Conservation (phyloP, 1,140 invertebrate genomes). For the Drosophila guanche region DNA sequence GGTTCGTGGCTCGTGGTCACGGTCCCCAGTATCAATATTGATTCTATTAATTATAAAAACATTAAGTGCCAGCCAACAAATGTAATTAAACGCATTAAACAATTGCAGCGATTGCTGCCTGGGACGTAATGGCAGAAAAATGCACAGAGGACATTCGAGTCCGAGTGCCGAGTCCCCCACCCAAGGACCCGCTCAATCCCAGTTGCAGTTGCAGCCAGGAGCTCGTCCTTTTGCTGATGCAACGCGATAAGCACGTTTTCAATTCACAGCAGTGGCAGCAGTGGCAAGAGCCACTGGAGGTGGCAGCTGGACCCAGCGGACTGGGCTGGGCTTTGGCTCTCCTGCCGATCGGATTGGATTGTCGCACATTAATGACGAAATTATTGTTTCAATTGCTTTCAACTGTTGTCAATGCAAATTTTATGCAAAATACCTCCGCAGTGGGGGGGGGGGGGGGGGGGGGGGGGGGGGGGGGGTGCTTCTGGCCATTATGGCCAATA, state of each 20-base stretch:
- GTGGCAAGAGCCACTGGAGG: constrained; percentile 15
- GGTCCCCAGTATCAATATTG: constrained; percentile 76
- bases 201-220: background rate
- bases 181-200: constrained; percentile 3
- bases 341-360: constrained; percentile 62
- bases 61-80: constrained; percentile 81
- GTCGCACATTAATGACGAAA: constrained; percentile 81
- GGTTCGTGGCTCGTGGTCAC: background rate
- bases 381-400: constrained; percentile 83
- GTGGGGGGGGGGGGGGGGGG: no score
- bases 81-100: constrained; percentile 82
- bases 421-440: constrained; percentile 66
- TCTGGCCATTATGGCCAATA: constrained; percentile 79
- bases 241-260: constrained; percentile 77
- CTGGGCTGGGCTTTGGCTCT: background rate
- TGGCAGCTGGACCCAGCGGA: background rate
- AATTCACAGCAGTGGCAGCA: constrained; percentile 49
- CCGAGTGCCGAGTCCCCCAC: no score
- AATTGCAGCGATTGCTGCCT: constrained; percentile 46
- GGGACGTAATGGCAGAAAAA: constrained; percentile 57
- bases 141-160: constrained; percentile 8
- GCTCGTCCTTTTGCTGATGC: constrained; percentile 62
- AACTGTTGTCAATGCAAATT: constrained; percentile 82
- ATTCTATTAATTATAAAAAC: constrained; percentile 84
- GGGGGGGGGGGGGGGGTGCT: no score